Evolutionary conservation across 2,888 invertebrate species (phyloP), one percentile per base, ranked within the genome.

Genomic region (Thymelicus acteon): DNA sequence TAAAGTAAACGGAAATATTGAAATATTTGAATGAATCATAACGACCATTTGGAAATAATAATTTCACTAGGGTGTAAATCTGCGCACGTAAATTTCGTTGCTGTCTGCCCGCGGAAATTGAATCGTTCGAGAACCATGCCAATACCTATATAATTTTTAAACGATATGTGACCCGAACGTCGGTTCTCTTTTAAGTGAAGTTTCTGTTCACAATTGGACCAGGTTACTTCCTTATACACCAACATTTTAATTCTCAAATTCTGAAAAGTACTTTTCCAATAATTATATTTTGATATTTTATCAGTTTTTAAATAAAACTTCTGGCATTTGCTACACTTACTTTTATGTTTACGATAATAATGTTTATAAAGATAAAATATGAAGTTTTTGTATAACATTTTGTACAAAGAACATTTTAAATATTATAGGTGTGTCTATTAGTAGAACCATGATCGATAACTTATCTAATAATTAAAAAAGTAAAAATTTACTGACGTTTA

Each of bases 41-140:
- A 85, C 86, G 86, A 85, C 86, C 87, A 86, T 91, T 91, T 91
- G 87, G 86, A 89, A 92, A 91, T 91, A 90, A 91, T 92, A 91
- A 91, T 92, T 91, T 88, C 88, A 87, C 85, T 85, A 89, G 87
- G 87, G 90, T 91, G 90, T 91, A 92, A 91, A 93, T 92, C 89
- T 88, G 90, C 84, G 88, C 91, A 89, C 92, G 92, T 93, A 93
- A 92, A 93, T 93, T 90, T 85, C 83, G 82, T 80, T 84, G 86
- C 91, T 93, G 92, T 92, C 92, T 91, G 88, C 88, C 88, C 87
- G 85, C 88, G 92, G 93, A 92, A 92, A 93, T 93, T 92, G 92
- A 92, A 93, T 91, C 89, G 91, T 89, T 89, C 85, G 85, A 88
- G 86, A 87, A 90, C 88, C 89, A 89, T 88, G 85, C 84, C 88